A percentile compares a stretch with the other conserved stretches of the same genome.
phyloP scores from a whole-genome alignment of 2,797 vertebrate genomes.

The Sebastes nivosus region DNA sequence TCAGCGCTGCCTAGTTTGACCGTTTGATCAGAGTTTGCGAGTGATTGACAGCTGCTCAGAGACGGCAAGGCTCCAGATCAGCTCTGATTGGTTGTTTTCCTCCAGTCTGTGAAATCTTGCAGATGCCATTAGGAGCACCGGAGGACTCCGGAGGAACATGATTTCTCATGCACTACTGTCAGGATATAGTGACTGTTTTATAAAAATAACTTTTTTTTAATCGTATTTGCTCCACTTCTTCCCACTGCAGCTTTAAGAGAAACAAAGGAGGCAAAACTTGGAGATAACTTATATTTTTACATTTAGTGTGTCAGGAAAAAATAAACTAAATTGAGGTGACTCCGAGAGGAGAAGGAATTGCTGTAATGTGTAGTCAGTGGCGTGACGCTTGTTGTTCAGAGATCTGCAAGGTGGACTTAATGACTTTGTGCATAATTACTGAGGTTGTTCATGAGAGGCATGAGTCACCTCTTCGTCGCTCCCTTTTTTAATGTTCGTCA shows the following conservation, averaged over 20 bases:
- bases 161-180: no score
- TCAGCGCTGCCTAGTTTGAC: no score
- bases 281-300: background rate
- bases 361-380: background rate
- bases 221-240: no score
- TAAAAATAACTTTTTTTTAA: no score
- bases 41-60: no score
- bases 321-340: background rate
- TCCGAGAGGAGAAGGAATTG: background rate
- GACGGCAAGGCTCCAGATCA: no score
- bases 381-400: slow-evolving; percentile 12
- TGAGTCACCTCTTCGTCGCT: slow-evolving; percentile 56
- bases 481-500: slow-evolving; percentile 28
- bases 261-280: background rate
- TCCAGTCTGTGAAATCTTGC: no score
- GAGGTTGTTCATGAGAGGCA: slow-evolving; percentile 35
- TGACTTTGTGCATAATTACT: slow-evolving; percentile 53
- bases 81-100: no score
- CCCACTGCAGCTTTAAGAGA: background rate
- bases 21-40: no score
- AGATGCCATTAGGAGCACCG: no score
- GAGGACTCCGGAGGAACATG: no score
- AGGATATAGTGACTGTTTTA: no score
- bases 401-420: slow-evolving; percentile 56
- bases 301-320: background rate